Percentiles rank a stretch among this genome's conserved stretches.
phyloP scores from a whole-genome alignment of 2,888 invertebrate species.

The Hofmannophila pseudospretella region DNA sequence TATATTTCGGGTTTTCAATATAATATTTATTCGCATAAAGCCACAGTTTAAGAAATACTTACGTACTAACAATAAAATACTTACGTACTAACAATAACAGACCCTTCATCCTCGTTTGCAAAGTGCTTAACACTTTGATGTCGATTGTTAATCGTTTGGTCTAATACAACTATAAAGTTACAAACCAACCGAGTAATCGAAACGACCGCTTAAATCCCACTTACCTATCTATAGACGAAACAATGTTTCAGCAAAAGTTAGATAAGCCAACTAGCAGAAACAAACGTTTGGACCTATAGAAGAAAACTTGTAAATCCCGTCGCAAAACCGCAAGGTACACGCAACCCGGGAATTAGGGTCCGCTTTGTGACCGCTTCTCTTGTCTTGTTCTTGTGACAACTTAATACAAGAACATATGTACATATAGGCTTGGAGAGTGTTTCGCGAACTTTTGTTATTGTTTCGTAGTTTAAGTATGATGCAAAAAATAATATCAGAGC shows the following conservation, averaged over 20 bases:
- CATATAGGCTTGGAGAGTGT: conserved; percentile 5
- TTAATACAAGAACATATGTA: conserved; percentile 1
- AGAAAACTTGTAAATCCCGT: conserved; percentile 68
- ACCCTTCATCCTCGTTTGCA: background rate
- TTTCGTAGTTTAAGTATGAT: too few species aligned
- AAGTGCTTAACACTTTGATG: background rate
- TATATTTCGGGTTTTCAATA: too few species aligned
- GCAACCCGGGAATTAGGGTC: conserved; percentile 38
- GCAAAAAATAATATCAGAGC: too few species aligned
- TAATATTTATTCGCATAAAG: too few species aligned
- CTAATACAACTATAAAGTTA: background rate
- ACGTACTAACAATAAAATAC: too few species aligned
- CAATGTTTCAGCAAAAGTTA: conserved; percentile 29
- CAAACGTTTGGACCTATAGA: conserved; percentile 60
- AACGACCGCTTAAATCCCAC: background rate
- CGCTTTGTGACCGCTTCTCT: conserved; percentile 17
- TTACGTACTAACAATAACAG: too few species aligned
- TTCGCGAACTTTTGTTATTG: conserved; percentile 9
- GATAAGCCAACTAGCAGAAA: conserved; percentile 43
- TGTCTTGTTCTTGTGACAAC: conserved; percentile 13
- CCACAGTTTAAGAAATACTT: too few species aligned
- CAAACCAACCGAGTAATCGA: conserved; percentile 1
- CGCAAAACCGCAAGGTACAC: conserved; percentile 56
- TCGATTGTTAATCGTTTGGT: too few species aligned
- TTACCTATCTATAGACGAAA: conserved; percentile 11